Evolutionary conservation across 1,140 invertebrate species (phyloP).

Genomic region (Bilobella aurantiaca): DNA sequence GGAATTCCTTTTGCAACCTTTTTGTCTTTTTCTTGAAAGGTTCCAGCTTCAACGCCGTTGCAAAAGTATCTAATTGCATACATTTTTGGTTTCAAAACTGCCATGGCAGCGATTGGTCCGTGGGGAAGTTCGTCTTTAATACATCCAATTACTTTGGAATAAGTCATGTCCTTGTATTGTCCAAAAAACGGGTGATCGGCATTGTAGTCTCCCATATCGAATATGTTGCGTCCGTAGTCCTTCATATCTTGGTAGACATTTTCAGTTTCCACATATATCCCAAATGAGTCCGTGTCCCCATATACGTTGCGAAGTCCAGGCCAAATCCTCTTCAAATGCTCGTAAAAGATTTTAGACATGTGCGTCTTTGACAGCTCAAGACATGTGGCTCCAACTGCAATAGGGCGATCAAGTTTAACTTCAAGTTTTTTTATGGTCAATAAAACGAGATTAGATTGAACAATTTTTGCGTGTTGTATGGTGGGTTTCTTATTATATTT

Average conservation of each 20-base stretch:
- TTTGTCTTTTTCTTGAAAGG: neutral
- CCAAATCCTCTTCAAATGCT: slow-evolving; percentile 2
- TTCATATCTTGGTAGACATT: slow-evolving; percentile 14
- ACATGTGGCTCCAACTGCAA: slow-evolving; percentile 40
- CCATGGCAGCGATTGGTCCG: neutral
- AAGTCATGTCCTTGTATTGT: neutral
- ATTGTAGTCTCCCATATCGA: neutral
- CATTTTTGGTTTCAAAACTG: neutral
- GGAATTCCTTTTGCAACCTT: neutral
- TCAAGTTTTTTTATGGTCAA: slow-evolving; percentile 38
- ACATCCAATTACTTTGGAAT: neutral
- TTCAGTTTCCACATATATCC: slow-evolving; percentile 5
- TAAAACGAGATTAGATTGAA: slow-evolving; percentile 39
- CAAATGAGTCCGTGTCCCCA: slow-evolving; percentile 16
- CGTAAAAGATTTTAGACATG: neutral
- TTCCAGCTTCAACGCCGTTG: too few relatives aligned
- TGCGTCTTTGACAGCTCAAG: slow-evolving; percentile 39
- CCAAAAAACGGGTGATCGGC: neutral
- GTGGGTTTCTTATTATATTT: slow-evolving; percentile 35
- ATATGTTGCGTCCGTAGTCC: neutral
- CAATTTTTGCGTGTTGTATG: slow-evolving; percentile 37
- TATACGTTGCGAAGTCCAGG: neutral
- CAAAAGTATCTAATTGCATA: neutral
- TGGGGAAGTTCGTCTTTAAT: neutral
- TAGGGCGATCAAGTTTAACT: slow-evolving; percentile 39